Evolutionary conservation across 2,888 invertebrate genomes (phyloP).

Genomic region (Synergus umbraculus): DNA sequence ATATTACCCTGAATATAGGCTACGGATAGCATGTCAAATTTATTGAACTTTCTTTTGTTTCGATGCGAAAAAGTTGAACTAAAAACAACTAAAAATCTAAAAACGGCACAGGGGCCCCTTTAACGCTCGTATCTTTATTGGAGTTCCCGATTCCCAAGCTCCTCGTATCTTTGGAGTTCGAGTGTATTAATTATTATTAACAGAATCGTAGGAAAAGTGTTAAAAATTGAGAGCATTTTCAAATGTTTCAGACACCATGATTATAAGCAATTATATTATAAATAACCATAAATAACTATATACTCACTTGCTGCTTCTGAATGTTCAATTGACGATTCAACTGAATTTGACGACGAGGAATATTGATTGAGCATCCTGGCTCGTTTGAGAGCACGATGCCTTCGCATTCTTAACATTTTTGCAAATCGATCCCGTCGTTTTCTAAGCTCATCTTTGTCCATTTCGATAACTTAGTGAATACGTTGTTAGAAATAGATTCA

Average conservation of each 20-base stretch:
- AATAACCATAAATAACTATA: background rate
- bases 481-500: background rate
- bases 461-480: background rate
- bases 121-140: no score
- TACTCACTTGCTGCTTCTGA: background rate
- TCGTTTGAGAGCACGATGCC: constrained; percentile 1
- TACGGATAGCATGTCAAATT: no score
- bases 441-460: background rate
- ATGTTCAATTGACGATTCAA: background rate
- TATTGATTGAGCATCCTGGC: background rate
- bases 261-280: background rate
- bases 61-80: no score
- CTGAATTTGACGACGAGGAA: constrained; percentile 1
- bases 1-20: no score
- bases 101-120: no score
- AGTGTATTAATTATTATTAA: no score
- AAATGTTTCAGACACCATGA: background rate
- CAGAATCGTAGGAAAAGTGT: no score
- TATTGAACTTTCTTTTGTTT: no score
- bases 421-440: background rate
- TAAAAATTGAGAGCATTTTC: background rate
- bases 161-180: no score
- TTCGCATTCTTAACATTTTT: background rate
- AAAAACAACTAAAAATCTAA: no score
- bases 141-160: no score